Base-by-base conservation (phyloP, 2,888 invertebrate genomes). In the Epiblema foenella region DNA sequence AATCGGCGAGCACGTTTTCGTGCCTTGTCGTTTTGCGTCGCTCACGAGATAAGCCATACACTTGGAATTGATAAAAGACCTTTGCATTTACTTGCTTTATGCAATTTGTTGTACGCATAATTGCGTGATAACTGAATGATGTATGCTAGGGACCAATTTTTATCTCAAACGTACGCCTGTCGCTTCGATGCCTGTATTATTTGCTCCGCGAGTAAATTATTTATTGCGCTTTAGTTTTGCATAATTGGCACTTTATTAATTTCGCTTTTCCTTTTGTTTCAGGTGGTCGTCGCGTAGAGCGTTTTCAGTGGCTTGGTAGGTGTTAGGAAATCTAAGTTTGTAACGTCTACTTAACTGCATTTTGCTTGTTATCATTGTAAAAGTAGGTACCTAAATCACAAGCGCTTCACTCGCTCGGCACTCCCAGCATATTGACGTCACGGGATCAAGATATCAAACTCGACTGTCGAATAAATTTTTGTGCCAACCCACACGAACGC, bases 261-360 rank as follows among this genome's bases (percentile, higher is more conserved):
- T 94, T 94, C 87, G 93, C 93, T 93, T 94, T 91, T 91, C 89
- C 90, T 91, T 93, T 94, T 94, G 94, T 94, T 94, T 83, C 94
- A 94, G 94, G 90, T 94, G 89, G 90, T 86, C 93, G 87, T 86
- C 90, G 86, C 83, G 85, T 88, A 82, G 81, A 81, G 78, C 83
- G 80, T 84, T 86, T 79, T 83, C 85, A 82, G 86, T 86, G 83
- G 81, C 88, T 89, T 86, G 89, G 90, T 91, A 91, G 91, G 89
- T 88, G 81, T 82, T 83, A 85, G 81, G 69, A 51, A 66, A 51
- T 62, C 65, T 71, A 56, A 66, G 63, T 49, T 57, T 72, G 51
- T 64, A 62, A 60, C 24, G 17, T 63, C 62, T 51, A 58, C 29
- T 57, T 58, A 17, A 62, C 39, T 52, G 58, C 58, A 52, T 17